phyloP scores from a whole-genome alignment of 2,888 invertebrate genomes.

The Drosophila acutilabella region DNA sequence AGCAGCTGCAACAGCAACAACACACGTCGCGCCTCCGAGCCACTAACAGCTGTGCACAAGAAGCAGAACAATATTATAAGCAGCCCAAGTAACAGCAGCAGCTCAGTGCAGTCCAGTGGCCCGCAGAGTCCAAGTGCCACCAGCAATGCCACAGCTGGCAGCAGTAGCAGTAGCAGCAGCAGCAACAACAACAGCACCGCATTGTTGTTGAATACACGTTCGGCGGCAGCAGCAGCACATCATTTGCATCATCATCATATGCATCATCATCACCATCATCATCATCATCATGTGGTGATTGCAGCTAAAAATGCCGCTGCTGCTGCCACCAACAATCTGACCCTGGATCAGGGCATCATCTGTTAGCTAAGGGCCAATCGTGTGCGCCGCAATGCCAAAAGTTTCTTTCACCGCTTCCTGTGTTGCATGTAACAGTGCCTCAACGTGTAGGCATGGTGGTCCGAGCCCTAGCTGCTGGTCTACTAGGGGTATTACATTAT shows the following conservation, averaged over 20 bases:
- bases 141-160: slow-evolving; percentile 14
- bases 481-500: slow-evolving; percentile 2
- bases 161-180: slow-evolving; percentile 33
- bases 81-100: slow-evolving; percentile 34
- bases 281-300: slow-evolving; percentile 73
- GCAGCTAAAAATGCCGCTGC: slow-evolving; percentile 80
- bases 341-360: slow-evolving; percentile 85
- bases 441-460: slow-evolving; percentile 57
- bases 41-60: slow-evolving; percentile 10
- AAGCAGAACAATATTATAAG: slow-evolving; percentile 34
- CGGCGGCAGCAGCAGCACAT: slow-evolving; percentile 52
- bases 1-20: slow-evolving; percentile 40
- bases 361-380: slow-evolving; percentile 85
- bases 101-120: slow-evolving; percentile 19
- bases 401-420: slow-evolving; percentile 85
- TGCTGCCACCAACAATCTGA: slow-evolving; percentile 83
- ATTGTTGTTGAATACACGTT: slow-evolving; percentile 46
- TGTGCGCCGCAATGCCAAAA: slow-evolving; percentile 85
- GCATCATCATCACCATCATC: slow-evolving; percentile 76
- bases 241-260: slow-evolving; percentile 72
- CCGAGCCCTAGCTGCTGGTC: slow-evolving; percentile 42
- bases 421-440: slow-evolving; percentile 83
- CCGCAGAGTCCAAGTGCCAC: slow-evolving; percentile 3
- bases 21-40: slow-evolving; percentile 12
- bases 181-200: slow-evolving; percentile 48